Conservation (phyloP, 2,797 vertebrate genomes). For the Tapera naevia region DNA sequence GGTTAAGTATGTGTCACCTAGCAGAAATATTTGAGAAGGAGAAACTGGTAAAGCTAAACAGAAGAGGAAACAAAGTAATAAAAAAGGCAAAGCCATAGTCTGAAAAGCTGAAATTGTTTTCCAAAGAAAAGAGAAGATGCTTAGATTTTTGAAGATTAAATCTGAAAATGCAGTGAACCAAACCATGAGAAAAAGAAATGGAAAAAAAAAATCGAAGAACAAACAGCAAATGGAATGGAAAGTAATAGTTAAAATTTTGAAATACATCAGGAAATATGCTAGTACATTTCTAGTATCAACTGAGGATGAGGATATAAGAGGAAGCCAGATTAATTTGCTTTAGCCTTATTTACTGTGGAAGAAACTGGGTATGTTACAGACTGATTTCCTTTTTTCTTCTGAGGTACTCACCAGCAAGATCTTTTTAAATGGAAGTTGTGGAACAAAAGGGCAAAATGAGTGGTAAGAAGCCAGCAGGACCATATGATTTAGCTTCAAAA, state of each 20-base stretch:
- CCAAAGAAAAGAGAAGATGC: not conserved
- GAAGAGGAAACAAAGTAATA: not conserved
- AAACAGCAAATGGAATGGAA: not conserved
- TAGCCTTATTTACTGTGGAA: not conserved
- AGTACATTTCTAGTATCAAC: not conserved
- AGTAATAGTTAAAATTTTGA: not conserved
- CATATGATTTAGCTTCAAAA: not conserved
- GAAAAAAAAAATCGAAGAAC: not conserved
- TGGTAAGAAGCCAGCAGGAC: not conserved
- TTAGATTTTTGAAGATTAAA: not conserved
- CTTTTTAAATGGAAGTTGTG: not conserved
- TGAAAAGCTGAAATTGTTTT: constrained; percentile 2
- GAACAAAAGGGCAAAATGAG: not conserved
- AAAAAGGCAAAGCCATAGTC: not conserved
- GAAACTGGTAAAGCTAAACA: not conserved
- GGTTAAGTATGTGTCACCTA: not conserved
- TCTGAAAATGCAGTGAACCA: not conserved
- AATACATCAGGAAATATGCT: not conserved
- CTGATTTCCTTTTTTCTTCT: not conserved
- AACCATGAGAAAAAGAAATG: not conserved
- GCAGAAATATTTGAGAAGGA: not conserved
- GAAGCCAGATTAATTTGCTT: not conserved
- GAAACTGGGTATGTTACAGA: not conserved
- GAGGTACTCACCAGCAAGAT: not conserved
- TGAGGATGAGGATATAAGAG: not conserved